phyloP scores from a whole-genome alignment of 2,888 invertebrate species.

The Plutella xylostella region DNA sequence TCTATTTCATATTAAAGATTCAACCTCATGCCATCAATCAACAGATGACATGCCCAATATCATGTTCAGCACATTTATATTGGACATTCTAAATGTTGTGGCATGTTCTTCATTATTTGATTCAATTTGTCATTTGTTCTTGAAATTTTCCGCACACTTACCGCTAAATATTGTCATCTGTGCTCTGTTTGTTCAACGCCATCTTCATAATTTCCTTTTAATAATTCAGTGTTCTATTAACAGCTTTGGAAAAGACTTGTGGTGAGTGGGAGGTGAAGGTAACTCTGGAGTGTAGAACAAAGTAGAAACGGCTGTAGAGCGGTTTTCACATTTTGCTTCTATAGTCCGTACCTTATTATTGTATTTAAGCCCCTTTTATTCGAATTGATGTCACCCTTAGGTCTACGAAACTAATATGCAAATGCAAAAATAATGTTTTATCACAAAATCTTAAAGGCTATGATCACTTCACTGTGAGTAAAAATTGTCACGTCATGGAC shows the following conservation, averaged over 20 bases:
- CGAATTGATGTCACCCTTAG: too few species aligned
- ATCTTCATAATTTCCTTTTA: too few species aligned
- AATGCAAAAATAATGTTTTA: too few species aligned
- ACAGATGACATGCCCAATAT: not conserved
- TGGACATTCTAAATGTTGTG: slow-evolving; percentile 39
- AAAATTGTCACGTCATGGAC: too few species aligned
- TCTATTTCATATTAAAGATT: too few species aligned
- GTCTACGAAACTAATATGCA: too few species aligned
- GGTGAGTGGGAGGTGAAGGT: slow-evolving; percentile 63
- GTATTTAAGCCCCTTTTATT: too few species aligned
- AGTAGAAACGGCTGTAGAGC: slow-evolving; percentile 27
- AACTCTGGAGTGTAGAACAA: slow-evolving; percentile 22
- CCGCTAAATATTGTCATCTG: not conserved
- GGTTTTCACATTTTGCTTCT: not conserved
- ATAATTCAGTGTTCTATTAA: slow-evolving; percentile 50
- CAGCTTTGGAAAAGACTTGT: slow-evolving; percentile 69
- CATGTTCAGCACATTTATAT: too few species aligned
- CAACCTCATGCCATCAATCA: slow-evolving; percentile 18
- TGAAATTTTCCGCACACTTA: not conserved
- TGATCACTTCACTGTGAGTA: too few species aligned
- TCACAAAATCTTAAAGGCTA: too few species aligned
- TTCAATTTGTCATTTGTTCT: not conserved
- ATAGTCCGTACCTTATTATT: too few species aligned
- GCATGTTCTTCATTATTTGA: slow-evolving; percentile 31
- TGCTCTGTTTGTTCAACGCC: too few species aligned